phyloP scores from a whole-genome alignment of 2,888 invertebrate species.

The Scaptomyza caliginosa region DNA sequence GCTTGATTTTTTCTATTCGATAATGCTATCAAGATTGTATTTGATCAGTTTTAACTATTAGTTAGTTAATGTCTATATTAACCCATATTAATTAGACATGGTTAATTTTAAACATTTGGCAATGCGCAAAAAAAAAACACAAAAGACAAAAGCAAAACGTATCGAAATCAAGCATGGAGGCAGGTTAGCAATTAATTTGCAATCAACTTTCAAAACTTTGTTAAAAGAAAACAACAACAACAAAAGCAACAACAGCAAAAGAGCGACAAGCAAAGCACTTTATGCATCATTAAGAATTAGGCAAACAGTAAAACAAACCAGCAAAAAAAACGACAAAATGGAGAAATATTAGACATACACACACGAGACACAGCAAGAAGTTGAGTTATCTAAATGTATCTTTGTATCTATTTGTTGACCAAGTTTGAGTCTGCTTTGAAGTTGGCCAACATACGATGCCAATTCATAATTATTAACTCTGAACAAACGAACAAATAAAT shows the following conservation, averaged over 20 bases:
- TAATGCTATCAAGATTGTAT: background rate
- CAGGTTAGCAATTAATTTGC: slow-evolving; percentile 73
- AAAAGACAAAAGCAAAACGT: slow-evolving; percentile 5
- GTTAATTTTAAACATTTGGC: slow-evolving; percentile 25
- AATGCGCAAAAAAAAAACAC: slow-evolving; percentile 35
- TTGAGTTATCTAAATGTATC: slow-evolving; percentile 34
- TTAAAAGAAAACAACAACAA: slow-evolving; percentile 10
- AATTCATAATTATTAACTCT: slow-evolving; percentile 79
- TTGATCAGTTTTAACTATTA: background rate
- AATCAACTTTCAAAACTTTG: slow-evolving; percentile 75
- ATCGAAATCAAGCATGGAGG: slow-evolving; percentile 28
- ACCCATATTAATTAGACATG: slow-evolving; percentile 5
- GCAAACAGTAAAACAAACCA: slow-evolving; percentile 64
- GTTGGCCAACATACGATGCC: slow-evolving; percentile 72
- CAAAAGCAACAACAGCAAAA: slow-evolving; percentile 21
- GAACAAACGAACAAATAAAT: slow-evolving; percentile 74
- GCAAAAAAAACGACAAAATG: slow-evolving; percentile 72
- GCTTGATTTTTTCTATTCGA: background rate
- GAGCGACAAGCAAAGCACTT: slow-evolving; percentile 62
- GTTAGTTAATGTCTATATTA: slow-evolving; percentile 5
- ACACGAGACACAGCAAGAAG: slow-evolving; percentile 20
- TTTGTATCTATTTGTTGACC: slow-evolving; percentile 35
- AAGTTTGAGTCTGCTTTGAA: slow-evolving; percentile 20
- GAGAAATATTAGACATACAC: slow-evolving; percentile 61
- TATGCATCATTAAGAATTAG: slow-evolving; percentile 80